Evolutionary conservation across 2,113 vertebrate species (phyloP).

Genomic region (Hydrochoerus hydrochaeris): DNA sequence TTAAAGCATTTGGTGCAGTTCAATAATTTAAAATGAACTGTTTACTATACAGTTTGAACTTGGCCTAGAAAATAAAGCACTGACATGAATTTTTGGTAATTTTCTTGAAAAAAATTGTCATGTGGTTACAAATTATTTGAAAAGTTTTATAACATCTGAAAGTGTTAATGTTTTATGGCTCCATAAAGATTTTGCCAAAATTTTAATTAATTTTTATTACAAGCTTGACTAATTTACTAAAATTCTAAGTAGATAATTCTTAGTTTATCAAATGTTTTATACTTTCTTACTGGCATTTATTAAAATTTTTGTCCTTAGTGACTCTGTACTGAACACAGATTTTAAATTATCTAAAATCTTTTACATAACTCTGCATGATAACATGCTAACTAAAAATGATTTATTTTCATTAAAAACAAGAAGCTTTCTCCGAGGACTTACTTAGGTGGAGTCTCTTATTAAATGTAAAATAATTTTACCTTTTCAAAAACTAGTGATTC

Average conservation of each 20-base stretch:
- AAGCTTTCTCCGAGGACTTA: neutral
- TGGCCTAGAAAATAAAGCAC: constrained; percentile 16
- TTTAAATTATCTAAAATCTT: neutral
- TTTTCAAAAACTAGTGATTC: neutral
- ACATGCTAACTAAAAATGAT: neutral
- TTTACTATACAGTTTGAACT: neutral
- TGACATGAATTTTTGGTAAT: neutral
- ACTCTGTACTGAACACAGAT: neutral
- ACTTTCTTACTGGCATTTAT: neutral
- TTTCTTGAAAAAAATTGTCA: neutral
- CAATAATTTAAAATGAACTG: neutral
- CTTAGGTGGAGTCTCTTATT: neutral
- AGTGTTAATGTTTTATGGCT: neutral
- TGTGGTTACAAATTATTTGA: neutral
- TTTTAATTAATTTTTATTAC: constrained; percentile 6
- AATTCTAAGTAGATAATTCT: neutral
- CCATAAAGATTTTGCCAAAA: constrained; percentile 5
- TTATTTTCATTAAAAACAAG: neutral
- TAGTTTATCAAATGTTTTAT: neutral
- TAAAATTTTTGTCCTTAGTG: neutral
- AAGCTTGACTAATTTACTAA: neutral
- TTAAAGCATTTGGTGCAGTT: constrained; percentile 17
- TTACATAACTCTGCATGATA: neutral
- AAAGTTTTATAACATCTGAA: neutral
- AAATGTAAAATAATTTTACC: constrained; percentile 22